Conservation (phyloP, 1,140 invertebrate genomes). For the Cydia fagiglandana region DNA sequence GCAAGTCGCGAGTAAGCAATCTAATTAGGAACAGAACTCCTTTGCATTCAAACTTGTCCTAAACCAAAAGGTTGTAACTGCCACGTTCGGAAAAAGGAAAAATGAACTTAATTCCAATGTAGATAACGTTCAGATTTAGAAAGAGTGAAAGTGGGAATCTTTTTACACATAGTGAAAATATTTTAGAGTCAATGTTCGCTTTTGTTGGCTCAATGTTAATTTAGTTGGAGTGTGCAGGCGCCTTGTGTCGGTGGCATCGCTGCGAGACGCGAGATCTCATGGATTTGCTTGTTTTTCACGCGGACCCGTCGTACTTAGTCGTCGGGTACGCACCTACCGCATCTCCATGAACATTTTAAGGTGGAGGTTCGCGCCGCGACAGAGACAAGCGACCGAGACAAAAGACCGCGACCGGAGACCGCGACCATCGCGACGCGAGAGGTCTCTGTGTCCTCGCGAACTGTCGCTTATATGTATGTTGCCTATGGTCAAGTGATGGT, state of each 20-base stretch:
- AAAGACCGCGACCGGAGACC: no score
- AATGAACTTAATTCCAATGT: neutral
- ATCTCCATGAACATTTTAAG: no score
- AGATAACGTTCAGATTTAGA: neutral
- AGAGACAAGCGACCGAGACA: no score
- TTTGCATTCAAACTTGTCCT: neutral
- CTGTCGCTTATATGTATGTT: no score
- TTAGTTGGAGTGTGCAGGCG: neutral
- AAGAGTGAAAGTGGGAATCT: neutral
- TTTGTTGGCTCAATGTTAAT: constrained; percentile 1
- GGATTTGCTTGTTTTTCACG: neutral
- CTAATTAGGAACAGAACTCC: constrained; percentile 1
- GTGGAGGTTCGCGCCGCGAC: no score
- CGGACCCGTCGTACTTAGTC: neutral
- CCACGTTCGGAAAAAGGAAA: neutral
- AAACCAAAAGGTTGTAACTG: neutral
- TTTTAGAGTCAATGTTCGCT: neutral
- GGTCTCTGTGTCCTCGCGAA: no score
- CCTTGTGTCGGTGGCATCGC: neutral
- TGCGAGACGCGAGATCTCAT: neutral
- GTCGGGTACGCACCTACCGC: neutral
- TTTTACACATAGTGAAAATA: neutral
- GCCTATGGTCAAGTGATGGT: no score
- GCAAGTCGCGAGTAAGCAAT: constrained; percentile 3
- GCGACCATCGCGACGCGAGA: no score